Base-by-base conservation (phyloP, 2,113 vertebrate species). In the Oophaga pumilio region DNA sequence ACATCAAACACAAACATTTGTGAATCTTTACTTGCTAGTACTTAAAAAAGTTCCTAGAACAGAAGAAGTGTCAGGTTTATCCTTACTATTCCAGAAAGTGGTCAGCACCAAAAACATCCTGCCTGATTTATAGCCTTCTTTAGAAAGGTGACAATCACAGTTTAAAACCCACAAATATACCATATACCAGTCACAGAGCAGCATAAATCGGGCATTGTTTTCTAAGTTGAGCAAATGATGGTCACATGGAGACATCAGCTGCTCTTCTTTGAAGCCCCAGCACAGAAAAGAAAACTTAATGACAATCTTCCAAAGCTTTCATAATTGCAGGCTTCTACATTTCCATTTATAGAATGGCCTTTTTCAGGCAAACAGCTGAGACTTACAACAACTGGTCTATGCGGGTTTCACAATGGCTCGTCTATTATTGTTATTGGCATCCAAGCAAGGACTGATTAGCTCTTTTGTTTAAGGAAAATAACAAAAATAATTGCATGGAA, bases 391-490 rank as follows among this genome's bases (percentile, higher is more conserved):
- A 86, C 24, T 80, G 64, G 33, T 82, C 66, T 87, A 81, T 81
- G 77, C 69, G 28, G 74, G 9, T 50, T 76, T 73, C 84, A 76
- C 69, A 73, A 82, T 73, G 26, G 20, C 82, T 87, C 60, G 43
- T 53, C 85, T 81, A 87, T 81, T 81, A 80, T 81, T 81, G 71
- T 73, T 81, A 71, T 56, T 73, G 77, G 77, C 76, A 80, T 68
- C 13, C 18, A 17, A 12, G 52, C 77, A 43, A 87, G 68, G 52
- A 62, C 26, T 78, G 76, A 86, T 79, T 60, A 69, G 74, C 24
- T 33, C 85, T 86, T 82, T 74, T 82, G 78, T 81, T 74, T 87
- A 74, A 80, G 50, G 52, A 53, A 71, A 87, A 77, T 64, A 62
- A 59, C 73, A 62, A 33, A 80, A 86, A 64, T 50, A 76, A 33